Base-by-base conservation (phyloP, 2,888 invertebrate genomes). In the Athripsodes cinereus region DNA sequence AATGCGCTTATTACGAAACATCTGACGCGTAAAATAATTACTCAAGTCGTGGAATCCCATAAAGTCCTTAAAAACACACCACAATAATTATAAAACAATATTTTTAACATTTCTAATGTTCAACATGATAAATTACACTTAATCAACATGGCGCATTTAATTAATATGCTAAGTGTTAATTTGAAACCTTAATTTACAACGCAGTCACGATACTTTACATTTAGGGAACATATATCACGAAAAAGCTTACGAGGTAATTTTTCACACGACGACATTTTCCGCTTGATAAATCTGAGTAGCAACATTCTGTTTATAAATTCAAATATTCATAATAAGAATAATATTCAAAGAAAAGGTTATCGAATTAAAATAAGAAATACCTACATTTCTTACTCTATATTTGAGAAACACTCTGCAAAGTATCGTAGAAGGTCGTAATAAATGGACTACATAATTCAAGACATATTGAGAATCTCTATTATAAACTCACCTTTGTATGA, bases 401-500 rank as follows among this genome's bases (percentile, higher is more conserved):
- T 26, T 26, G 10, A 26, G 26, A 26, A 26, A 26, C 26, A 26
- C 26, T 26, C 10, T 26, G 26, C 3, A 10, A 26, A 10, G 26
- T 26, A 10, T 10, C 26, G 26, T 6, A 26, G 10, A 10, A 26
- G 26, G 26, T 10, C 5, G 26, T 26, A 26, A 26, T 26, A 26
- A 26, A 26, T 26, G 26, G 10, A 26, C 10, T 26, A 26, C 26
- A 26, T 26, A 26, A 26, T 26, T 26, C 26, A 26, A 26, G n/a
- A 26, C 26, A 26, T 26, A 26, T 26, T 26, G 26, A 26, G 26
- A 26, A 26, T 10, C 26, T 26, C 26, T n/a, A n/a, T n/a, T 52
- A 46, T 34, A 47, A 46, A 51, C 48, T 56, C 57, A 57, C 59
- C 57, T 57, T 52, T 48, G 53, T 40, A 53, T 60, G 60, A 60